Percentiles rank a stretch among this genome's conserved stretches.
phyloP scores from a whole-genome alignment of 1,140 invertebrate genomes.

The Maconellicoccus hirsutus region DNA sequence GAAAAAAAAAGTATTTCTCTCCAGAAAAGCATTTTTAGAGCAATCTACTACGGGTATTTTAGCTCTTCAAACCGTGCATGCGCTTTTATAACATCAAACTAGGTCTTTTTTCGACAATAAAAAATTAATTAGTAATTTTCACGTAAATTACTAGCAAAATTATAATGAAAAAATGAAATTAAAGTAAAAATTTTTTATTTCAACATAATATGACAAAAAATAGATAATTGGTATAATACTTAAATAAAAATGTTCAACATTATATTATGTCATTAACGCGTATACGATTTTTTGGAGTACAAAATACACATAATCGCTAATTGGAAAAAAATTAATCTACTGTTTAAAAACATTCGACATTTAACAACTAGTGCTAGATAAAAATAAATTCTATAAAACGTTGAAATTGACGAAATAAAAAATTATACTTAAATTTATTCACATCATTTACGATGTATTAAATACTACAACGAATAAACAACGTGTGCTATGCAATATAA shows the following conservation, averaged over 20 bases:
- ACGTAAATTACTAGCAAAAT: no score
- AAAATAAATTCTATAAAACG: neutral
- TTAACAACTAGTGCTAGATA: neutral
- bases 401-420: neutral
- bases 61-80: no score
- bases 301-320: neutral
- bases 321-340: neutral
- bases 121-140: no score
- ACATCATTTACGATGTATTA: neutral
- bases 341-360: neutral
- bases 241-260: neutral
- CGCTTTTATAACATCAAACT: no score
- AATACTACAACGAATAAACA: slow-evolving; percentile 10
- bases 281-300: neutral
- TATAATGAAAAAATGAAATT: no score
- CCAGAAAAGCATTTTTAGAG: no score
- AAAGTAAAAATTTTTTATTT: neutral
- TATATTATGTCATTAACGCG: neutral
- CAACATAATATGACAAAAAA: slow-evolving; percentile 3
- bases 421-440: neutral
- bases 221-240: neutral
- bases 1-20: no score
- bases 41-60: no score
- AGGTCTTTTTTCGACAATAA: no score
- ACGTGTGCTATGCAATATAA: neutral